A percentile compares a stretch with the other conserved stretches of the same genome.
These are phyloP conservation scores for Eublepharis macularius DNA, from an alignment of 2,113 vertebrate species.

Conservation along the genomic window DNA sequence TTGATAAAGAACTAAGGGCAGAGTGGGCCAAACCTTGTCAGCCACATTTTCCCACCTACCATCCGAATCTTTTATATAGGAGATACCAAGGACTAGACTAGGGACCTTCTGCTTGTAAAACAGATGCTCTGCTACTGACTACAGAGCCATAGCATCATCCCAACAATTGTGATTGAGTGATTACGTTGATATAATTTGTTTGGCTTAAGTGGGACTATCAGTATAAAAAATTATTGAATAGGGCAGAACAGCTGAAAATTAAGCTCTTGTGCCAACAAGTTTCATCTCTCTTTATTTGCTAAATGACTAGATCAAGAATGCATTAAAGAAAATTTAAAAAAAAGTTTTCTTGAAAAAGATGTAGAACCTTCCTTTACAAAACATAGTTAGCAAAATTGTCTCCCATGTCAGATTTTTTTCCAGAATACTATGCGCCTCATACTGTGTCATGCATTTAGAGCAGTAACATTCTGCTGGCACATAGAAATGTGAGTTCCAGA, in stretches of 20 bases:
- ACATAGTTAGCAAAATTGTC: background rate
- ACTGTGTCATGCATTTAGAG: background rate
- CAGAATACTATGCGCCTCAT: background rate
- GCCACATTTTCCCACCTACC: too few species aligned
- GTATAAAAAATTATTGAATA: background rate
- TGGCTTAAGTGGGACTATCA: background rate
- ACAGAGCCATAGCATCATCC: too few species aligned
- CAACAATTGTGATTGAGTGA: too few species aligned
- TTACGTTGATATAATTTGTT: background rate
- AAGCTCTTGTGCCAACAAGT: background rate
- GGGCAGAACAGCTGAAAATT: background rate
- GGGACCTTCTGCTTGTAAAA: too few species aligned
- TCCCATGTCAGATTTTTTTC: slow-evolving; percentile 13
- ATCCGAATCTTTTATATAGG: too few species aligned
- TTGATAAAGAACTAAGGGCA: too few species aligned
- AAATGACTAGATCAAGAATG: slow-evolving; percentile 45
- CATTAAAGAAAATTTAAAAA: slow-evolving; percentile 45
- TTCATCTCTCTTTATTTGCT: slow-evolving; percentile 1
- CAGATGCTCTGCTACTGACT: too few species aligned
- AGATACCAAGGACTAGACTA: too few species aligned
- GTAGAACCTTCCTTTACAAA: background rate
- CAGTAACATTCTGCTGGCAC: background rate
- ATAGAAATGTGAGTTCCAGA: background rate
- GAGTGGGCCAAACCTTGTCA: too few species aligned
- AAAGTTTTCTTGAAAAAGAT: background rate